Percentiles rank a stretch among this genome's conserved stretches.
These are phyloP conservation scores for Cotesia congregata DNA, from an alignment of 2,888 invertebrate species.

Conservation along the genomic window DNA sequence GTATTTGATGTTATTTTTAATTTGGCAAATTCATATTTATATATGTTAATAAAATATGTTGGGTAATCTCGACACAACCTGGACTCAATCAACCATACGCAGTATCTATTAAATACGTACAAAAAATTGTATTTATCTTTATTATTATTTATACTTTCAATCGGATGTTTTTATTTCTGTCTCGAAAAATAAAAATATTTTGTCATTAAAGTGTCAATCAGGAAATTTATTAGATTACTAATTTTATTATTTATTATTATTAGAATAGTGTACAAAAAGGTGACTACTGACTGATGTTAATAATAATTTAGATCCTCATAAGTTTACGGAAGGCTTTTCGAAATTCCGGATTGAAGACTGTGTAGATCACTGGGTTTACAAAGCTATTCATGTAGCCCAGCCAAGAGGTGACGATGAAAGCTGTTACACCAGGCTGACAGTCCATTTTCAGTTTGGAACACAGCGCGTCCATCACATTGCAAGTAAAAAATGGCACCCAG, in stretches of 20 bases:
- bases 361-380: constrained; percentile 94
- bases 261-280: not conserved
- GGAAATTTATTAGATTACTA: too few relatives aligned
- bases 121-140: not conserved
- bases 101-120: constrained; percentile 1
- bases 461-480: constrained; percentile 96
- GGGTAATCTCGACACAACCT: not conserved
- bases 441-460: constrained; percentile 87
- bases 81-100: not conserved
- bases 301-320: constrained; percentile 71
- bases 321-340: constrained; percentile 97
- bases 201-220: not conserved
- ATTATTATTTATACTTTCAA: not conserved
- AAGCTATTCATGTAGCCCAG: constrained; percentile 98
- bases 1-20: not conserved
- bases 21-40: constrained; percentile 40
- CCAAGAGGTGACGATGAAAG: constrained; percentile 97
- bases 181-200: not conserved
- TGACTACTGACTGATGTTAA: not conserved
- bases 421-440: constrained; percentile 88
- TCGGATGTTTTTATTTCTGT: not conserved
- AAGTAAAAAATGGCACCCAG: constrained; percentile 99
- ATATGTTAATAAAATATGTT: constrained; percentile 18
- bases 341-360: constrained; percentile 97
- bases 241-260: too few relatives aligned